Percentiles rank a stretch among this genome's conserved stretches.
Evolutionary conservation across 1,140 invertebrate species (phyloP).

Genomic region (Pristionchus pacificus): DNA sequence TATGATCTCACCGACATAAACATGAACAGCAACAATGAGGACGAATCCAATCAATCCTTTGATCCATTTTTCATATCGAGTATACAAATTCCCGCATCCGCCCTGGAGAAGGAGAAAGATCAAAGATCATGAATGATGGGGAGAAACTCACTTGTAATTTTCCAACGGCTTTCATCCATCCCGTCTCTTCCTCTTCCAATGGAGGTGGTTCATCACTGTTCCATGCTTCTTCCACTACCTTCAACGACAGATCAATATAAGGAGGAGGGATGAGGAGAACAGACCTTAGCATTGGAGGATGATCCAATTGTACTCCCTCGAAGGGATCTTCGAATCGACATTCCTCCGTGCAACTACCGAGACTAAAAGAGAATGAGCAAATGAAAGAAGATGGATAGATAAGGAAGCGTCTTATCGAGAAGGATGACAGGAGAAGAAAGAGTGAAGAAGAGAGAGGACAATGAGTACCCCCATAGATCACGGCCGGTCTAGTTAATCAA

Average conservation of each 20-base stretch:
- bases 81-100: not conserved
- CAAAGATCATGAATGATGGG: not conserved
- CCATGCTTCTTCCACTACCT: not conserved
- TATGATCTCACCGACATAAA: slow-evolving; percentile 30
- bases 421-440: no score
- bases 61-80: slow-evolving; percentile 6
- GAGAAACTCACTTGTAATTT: not conserved
- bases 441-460: no score
- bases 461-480: no score
- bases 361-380: no score
- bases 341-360: no score
- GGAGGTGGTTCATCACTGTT: not conserved
- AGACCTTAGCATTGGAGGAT: not conserved
- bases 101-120: no score
- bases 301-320: not conserved
- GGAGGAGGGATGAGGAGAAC: not conserved
- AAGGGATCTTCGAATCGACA: not conserved
- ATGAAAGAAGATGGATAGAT: no score
- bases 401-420: no score
- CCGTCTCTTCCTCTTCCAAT: not conserved
- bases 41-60: slow-evolving; percentile 11
- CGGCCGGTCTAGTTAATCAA: no score
- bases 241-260: not conserved
- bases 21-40: slow-evolving; percentile 26
- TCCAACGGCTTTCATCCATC: not conserved